Evolutionary conservation across 2,888 invertebrate genomes (phyloP).

Genomic region (Trachelus stipa): DNA sequence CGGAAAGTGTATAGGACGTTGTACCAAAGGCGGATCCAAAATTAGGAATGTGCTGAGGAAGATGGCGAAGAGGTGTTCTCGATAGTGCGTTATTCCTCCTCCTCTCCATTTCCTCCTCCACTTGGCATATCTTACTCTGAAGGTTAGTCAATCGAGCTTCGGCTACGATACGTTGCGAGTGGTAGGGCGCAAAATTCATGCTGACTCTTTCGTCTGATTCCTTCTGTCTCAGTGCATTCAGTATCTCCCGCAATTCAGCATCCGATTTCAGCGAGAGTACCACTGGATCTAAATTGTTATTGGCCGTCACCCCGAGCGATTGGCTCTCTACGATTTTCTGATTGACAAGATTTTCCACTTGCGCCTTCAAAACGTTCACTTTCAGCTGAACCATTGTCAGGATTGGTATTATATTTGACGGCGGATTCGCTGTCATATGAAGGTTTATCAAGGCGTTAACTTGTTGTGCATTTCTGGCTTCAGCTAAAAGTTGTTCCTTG

Average conservation of each 20-base stretch:
- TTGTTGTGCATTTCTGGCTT: constrained; percentile 52
- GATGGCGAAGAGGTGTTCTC: constrained; percentile 11
- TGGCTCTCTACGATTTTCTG: constrained; percentile 51
- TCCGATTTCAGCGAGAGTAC: constrained; percentile 49
- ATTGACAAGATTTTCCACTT: constrained; percentile 51
- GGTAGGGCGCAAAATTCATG: constrained; percentile 52
- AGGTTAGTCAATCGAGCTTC: constrained; percentile 50
- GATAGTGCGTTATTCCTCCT: constrained; percentile 33
- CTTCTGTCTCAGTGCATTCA: constrained; percentile 47
- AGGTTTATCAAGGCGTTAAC: constrained; percentile 56
- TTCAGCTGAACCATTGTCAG: constrained; percentile 58
- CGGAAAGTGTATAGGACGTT: constrained; percentile 16
- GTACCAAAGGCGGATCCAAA: neutral
- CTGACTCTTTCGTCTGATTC: constrained; percentile 59
- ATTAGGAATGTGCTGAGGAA: neutral
- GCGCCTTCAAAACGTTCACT: constrained; percentile 53
- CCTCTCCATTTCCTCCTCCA: constrained; percentile 53
- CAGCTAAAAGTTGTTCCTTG: constrained; percentile 55
- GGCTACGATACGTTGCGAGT: constrained; percentile 51
- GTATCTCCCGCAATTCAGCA: constrained; percentile 53
- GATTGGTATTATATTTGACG: constrained; percentile 50
- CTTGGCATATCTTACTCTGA: constrained; percentile 53
- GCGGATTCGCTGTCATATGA: constrained; percentile 54
- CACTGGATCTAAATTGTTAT: constrained; percentile 42
- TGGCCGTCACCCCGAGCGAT: constrained; percentile 37